Evolutionary conservation across 2,797 vertebrate species (phyloP).

Genomic region (Bradypus variegatus): DNA sequence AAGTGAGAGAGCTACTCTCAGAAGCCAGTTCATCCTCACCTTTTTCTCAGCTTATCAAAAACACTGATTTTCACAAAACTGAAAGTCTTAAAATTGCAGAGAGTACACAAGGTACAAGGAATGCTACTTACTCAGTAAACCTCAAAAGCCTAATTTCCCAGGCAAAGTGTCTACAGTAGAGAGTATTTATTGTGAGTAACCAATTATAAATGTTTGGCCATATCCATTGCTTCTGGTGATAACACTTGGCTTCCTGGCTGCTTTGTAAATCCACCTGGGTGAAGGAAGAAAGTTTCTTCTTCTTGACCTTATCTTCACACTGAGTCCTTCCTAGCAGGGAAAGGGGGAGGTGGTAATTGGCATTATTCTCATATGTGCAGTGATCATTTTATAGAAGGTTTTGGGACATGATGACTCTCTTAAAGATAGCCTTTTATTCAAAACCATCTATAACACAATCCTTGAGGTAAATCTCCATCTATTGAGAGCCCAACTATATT

Average conservation of each 20-base stretch:
- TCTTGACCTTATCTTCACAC: neutral
- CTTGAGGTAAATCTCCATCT: no score
- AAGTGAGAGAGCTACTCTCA: neutral
- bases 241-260: neutral
- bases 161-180: neutral
- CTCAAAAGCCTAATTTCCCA: neutral
- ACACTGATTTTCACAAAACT: no score
- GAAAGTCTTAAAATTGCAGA: neutral
- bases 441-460: no score
- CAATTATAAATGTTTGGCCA: neutral
- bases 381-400: neutral
- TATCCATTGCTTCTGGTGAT: neutral
- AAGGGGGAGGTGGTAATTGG: neutral
- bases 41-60: neutral
- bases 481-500: neutral
- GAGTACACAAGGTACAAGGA: neutral
- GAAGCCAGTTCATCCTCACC: neutral
- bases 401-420: no score
- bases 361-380: neutral
- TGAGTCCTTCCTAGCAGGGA: neutral
- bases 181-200: neutral
- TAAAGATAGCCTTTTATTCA: no score
- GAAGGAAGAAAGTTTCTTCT: neutral
- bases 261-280: neutral
- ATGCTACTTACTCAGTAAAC: neutral